A percentile compares a stretch with the other conserved stretches of the same genome.
Conservation (phyloP, 2,888 invertebrate species). For the Petrophora chlorosata region DNA sequence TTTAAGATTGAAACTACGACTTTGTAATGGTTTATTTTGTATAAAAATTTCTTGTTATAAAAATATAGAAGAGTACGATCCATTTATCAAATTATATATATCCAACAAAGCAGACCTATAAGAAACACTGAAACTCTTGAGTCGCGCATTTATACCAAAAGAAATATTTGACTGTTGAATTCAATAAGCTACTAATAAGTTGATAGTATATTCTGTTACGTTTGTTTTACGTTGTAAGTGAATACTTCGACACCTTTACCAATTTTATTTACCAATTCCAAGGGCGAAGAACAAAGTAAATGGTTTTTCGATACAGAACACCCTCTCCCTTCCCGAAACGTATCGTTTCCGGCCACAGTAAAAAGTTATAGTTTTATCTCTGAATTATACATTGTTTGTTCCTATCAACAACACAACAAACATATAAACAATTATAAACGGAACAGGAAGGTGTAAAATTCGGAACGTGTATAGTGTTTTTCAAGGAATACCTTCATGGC, state of each 20-base stretch:
- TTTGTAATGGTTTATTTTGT: no score
- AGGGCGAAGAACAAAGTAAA: conserved; percentile 24
- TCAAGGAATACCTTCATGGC: conserved; percentile 8
- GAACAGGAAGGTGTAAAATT: conserved; percentile 56
- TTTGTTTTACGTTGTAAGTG: no score
- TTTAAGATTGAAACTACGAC: no score
- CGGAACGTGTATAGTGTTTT: conserved; percentile 37
- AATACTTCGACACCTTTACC: conserved; percentile 9
- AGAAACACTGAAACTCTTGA: no score
- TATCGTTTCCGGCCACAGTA: conserved; percentile 15
- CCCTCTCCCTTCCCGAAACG: conserved; percentile 14
- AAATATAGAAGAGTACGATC: no score
- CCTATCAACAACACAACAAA: conserved; percentile 38
- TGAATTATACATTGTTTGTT: conserved; percentile 19
- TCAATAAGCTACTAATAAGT: no score
- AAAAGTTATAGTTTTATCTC: conserved; percentile 14
- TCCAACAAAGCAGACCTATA: no score
- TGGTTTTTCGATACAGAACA: conserved; percentile 19
- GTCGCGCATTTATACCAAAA: no score
- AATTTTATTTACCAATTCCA: conserved; percentile 20
- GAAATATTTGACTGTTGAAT: no score
- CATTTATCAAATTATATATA: no score
- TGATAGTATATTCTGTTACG: conserved; percentile 11
- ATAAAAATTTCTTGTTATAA: no score
- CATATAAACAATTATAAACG: conserved; percentile 47